phyloP scores from a whole-genome alignment of 2,797 vertebrate genomes.

The Podarcis siculus region DNA sequence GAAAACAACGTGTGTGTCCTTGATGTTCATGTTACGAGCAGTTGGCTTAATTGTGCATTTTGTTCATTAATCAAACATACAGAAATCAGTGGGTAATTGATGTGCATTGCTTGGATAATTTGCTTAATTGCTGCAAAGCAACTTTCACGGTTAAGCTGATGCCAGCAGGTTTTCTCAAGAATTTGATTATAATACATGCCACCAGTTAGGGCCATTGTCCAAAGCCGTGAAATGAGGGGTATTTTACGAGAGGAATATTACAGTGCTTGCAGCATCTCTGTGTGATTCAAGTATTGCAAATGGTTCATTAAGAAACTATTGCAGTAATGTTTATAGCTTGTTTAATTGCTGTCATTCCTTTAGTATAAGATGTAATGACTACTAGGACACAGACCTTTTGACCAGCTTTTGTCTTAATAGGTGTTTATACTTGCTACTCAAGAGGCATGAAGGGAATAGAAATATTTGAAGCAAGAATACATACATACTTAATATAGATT shows the following conservation, averaged over 20 bases:
- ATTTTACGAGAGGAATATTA: neutral
- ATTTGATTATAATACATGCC: neutral
- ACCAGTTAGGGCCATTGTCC: neutral
- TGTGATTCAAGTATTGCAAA: neutral
- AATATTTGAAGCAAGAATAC: neutral
- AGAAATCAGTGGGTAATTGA: neutral
- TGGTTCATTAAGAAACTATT: neutral
- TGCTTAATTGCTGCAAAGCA: neutral
- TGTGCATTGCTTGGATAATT: neutral
- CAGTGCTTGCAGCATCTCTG: neutral
- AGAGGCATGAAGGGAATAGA: neutral
- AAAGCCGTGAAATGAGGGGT: neutral
- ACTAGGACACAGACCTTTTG: neutral
- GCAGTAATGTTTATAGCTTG: neutral
- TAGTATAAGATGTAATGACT: neutral
- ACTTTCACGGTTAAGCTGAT: neutral
- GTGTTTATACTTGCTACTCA: neutral
- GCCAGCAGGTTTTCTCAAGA: neutral
- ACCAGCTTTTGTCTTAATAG: neutral
- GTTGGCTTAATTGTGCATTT: neutral
- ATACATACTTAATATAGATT: neutral
- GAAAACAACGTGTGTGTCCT: neutral
- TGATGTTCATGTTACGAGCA: neutral
- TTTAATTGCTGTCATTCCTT: neutral
- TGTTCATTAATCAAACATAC: neutral